phyloP scores from a whole-genome alignment of 2,888 invertebrate genomes.

The Cheilosia pagana region DNA sequence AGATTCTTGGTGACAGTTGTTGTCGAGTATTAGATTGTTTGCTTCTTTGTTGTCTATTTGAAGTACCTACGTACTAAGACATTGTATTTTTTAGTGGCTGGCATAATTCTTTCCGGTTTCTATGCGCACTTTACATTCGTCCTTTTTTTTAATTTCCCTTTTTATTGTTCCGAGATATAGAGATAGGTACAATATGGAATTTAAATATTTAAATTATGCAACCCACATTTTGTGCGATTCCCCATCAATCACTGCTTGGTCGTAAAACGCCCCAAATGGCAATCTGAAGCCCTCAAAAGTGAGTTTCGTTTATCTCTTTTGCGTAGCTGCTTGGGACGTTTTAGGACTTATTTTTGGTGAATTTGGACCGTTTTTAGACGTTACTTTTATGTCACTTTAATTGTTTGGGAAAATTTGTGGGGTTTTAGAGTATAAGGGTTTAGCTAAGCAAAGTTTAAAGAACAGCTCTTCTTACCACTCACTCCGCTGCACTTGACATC shows the following conservation, averaged over 20 bases:
- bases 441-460: too few species aligned
- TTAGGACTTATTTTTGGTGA: too few species aligned
- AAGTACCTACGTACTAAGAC: background rate
- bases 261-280: background rate
- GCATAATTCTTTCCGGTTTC: background rate
- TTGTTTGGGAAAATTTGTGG: too few species aligned
- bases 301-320: background rate
- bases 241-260: background rate
- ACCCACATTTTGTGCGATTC: background rate
- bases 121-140: background rate
- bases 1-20: conserved; percentile 20
- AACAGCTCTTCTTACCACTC: too few species aligned
- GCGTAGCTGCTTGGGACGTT: background rate
- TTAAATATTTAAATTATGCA: background rate
- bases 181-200: background rate
- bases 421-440: too few species aligned
- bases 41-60: conserved; percentile 5
- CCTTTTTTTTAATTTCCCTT: background rate
- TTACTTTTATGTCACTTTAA: too few species aligned
- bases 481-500: too few species aligned
- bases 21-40: conserved; percentile 20
- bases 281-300: too few species aligned
- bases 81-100: conserved; percentile 18
- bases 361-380: too few species aligned
- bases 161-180: background rate